Percentiles rank a stretch among this genome's conserved stretches.
These are phyloP conservation scores for Dicentrarchus labrax DNA, from an alignment of 2,113 vertebrate species.

Conservation along the genomic window DNA sequence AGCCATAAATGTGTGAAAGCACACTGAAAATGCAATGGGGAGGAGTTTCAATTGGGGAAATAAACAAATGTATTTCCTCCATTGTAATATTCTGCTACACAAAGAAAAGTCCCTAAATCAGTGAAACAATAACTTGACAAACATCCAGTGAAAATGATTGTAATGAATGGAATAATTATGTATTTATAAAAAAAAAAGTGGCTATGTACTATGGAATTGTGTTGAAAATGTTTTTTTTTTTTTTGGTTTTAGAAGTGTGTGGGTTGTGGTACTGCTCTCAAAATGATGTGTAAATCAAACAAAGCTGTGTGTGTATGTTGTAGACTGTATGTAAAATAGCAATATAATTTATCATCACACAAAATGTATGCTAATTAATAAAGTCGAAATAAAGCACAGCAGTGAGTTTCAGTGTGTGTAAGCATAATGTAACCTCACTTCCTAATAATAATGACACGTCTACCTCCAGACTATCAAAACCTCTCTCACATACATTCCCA, in stretches of 20 bases:
- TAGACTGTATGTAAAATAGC: neutral
- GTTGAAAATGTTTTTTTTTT: no score
- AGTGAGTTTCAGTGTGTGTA: neutral
- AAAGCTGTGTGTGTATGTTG: neutral
- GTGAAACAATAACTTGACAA: neutral
- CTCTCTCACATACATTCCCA: neutral
- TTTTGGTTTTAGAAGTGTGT: neutral
- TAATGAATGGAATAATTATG: no score
- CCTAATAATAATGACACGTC: neutral
- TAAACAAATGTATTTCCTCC: neutral
- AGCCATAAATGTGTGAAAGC: neutral
- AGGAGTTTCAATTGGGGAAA: neutral
- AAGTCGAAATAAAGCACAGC: no score
- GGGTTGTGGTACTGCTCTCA: neutral
- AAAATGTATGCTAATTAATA: neutral
- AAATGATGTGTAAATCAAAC: neutral
- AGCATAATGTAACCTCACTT: constrained; percentile 6
- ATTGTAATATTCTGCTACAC: neutral
- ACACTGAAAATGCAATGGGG: neutral
- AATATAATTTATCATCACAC: neutral
- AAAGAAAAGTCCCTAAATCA: neutral
- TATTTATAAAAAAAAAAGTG: no score
- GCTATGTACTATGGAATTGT: no score
- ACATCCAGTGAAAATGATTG: neutral
- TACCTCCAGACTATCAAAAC: neutral